phyloP scores from a whole-genome alignment of 2,888 invertebrate species.

The Asteroscopus sphinx region DNA sequence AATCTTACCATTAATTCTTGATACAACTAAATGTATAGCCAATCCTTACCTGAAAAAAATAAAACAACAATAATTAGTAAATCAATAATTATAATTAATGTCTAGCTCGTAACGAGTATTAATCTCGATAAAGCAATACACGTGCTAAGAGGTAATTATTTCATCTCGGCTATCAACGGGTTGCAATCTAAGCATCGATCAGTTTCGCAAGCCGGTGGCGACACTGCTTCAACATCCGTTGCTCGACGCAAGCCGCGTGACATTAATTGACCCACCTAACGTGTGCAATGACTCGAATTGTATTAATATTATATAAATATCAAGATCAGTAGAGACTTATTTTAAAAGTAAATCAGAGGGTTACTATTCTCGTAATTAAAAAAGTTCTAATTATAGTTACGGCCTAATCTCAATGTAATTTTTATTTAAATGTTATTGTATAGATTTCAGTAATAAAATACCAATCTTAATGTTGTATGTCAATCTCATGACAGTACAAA shows the following conservation, averaged over 20 bases:
- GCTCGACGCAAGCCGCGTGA: slow-evolving; percentile 62
- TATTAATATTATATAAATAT: slow-evolving; percentile 40
- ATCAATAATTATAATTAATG: slow-evolving; percentile 28
- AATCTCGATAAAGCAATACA: slow-evolving; percentile 50
- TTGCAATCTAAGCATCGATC: slow-evolving; percentile 57
- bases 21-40: slow-evolving; percentile 3
- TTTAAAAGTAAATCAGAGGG: background rate
- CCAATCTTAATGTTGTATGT: no score
- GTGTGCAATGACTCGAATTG: slow-evolving; percentile 46
- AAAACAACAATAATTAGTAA: slow-evolving; percentile 42
- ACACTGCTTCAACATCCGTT: slow-evolving; percentile 65
- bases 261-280: slow-evolving; percentile 51
- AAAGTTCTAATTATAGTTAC: no score
- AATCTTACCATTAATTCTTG: slow-evolving; percentile 40
- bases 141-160: slow-evolving; percentile 51
- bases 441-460: no score
- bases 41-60: slow-evolving; percentile 64
- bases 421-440: no score
- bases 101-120: slow-evolving; percentile 30
- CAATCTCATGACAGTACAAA: no score
- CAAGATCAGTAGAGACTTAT: background rate
- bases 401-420: no score
- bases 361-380: no score
- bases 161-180: slow-evolving; percentile 45
- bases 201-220: slow-evolving; percentile 64